Evolutionary conservation across 2,113 vertebrate genomes (phyloP).

Genomic region (Hyperopisus bebe): DNA sequence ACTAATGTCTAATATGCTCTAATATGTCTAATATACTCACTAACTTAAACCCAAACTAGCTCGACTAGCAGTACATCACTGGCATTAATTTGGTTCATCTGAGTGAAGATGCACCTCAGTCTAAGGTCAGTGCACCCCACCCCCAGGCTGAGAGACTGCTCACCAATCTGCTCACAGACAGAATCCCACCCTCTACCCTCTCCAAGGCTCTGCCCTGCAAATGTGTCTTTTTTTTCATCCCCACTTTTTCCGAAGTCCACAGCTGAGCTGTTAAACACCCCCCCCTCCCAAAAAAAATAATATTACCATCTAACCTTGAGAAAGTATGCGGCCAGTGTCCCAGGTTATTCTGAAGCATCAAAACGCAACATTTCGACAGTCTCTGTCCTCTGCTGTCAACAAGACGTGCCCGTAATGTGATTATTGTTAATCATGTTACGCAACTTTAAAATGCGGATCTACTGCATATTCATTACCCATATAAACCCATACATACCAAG

Average conservation of each 20-base stretch:
- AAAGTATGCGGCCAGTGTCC: neutral
- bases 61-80: neutral
- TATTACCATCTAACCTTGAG: neutral
- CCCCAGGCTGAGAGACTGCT: neutral
- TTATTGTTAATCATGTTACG: slow-evolving; percentile 5
- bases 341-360: neutral
- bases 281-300: neutral
- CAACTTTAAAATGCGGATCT: neutral
- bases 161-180: neutral
- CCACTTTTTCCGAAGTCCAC: neutral
- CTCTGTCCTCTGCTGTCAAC: neutral
- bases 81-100: neutral
- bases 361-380: neutral
- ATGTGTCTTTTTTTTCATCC: neutral
- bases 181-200: neutral
- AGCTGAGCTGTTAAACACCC: neutral
- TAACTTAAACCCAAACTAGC: neutral
- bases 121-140: neutral
- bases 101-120: neutral
- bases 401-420: neutral
- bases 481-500: neutral
- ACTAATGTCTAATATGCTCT: neutral
- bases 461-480: neutral
- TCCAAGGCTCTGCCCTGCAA: neutral
- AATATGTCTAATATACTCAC: neutral